phyloP scores from a whole-genome alignment of 2,113 vertebrate genomes.

The Arenaria interpres region DNA sequence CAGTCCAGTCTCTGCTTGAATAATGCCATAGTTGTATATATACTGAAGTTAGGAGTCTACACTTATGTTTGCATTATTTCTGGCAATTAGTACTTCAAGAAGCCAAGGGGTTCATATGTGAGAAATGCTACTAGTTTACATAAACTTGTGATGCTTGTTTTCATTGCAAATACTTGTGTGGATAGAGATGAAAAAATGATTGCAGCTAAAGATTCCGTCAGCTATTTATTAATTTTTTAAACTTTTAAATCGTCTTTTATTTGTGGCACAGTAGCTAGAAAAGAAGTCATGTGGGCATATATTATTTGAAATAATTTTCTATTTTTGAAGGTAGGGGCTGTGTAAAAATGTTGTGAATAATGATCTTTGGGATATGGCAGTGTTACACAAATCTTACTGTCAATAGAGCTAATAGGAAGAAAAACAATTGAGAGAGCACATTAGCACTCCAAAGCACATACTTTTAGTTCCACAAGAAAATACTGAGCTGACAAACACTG shows the following conservation, averaged over 20 bases:
- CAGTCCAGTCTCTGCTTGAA: background rate
- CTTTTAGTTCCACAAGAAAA: background rate
- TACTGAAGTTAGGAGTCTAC: background rate
- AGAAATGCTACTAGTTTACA: background rate
- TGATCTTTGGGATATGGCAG: background rate
- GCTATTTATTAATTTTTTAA: background rate
- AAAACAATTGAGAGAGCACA: background rate
- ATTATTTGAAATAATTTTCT: background rate
- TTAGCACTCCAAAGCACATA: background rate
- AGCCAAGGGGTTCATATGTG: background rate
- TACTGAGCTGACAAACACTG: background rate
- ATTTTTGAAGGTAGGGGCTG: background rate
- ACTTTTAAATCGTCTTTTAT: background rate
- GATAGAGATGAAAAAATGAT: background rate
- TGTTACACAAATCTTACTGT: background rate
- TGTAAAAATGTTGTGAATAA: slow-evolving; percentile 1
- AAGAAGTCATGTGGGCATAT: background rate
- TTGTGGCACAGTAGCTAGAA: background rate
- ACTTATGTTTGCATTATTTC: slow-evolving; percentile 13
- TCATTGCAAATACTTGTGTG: background rate
- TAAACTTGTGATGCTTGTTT: slow-evolving; percentile 11
- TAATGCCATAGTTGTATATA: slow-evolving; percentile 1
- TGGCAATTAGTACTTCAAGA: background rate
- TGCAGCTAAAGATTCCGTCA: background rate
- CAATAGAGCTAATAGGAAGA: background rate